Evolutionary conservation across 2,888 invertebrate species (phyloP), one percentile per base, ranked within the genome.

Genomic region (Epiblema foenella): DNA sequence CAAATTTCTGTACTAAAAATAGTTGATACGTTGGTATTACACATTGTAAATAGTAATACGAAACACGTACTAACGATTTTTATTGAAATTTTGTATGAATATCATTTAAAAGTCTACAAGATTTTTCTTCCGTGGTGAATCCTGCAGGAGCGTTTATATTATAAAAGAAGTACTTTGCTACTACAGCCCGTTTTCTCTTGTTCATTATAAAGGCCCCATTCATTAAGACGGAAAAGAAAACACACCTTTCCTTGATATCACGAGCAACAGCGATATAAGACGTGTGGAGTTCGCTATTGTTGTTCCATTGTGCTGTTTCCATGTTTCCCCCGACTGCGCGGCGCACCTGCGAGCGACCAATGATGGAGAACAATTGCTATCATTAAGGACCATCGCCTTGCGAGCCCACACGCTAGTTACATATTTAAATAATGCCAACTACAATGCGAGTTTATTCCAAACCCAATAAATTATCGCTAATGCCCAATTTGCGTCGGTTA

Each of bases 401-500:
- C 86, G 81, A 84, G 85, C 89, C 89, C 86, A 90, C 85, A 85
- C 87, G 84, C 84, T 90, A 71, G 66, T 71, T 67, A 89, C 88
- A 91, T 91, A 93, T 91, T 92, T 90, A 93, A 91, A 89, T 87
- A 86, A 84, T 83, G 81, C 79, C 84, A 82, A 87, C 87, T 84
- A 90, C 90, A 91, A 92, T 91, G 88, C 87, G 80, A 89, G 85
- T 88, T 90, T 88, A 89, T 90, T 89, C 88, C 85, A 90, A 90
- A 90, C 84, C 85, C 91, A 88, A 93, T 93, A 93, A 91, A 93
- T 93, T 93, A 93, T 92, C 81, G 89, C 89, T 90, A 93, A 93
- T 92, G 91, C 93, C 90, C 92, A 93, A 93, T 93, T 93, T 93
- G 93, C 89, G 91, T 91, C 91, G 86, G 89, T 83, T 90, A 91